phyloP scores from a whole-genome alignment of 2,888 invertebrate species.

The Elysia crispata region DNA sequence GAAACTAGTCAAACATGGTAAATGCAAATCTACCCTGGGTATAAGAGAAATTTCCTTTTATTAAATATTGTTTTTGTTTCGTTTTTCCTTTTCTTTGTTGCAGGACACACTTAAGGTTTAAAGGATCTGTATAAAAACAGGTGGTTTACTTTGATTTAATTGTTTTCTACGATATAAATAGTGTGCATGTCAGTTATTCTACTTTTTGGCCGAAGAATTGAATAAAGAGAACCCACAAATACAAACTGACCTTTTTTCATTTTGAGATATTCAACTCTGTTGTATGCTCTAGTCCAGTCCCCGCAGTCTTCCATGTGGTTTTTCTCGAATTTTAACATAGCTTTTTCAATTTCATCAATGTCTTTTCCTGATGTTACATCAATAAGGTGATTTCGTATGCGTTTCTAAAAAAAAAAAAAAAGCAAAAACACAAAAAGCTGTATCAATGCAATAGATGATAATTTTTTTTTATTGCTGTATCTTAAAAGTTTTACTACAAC shows the following conservation, averaged over 20 bases:
- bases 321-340: conserved; percentile 60
- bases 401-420: conserved; percentile 54
- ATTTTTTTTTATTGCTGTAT: no score
- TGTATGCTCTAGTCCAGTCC: conserved; percentile 62
- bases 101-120: no score
- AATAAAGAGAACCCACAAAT: background rate
- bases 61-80: no score
- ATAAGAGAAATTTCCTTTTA: no score
- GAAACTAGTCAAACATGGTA: background rate
- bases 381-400: conserved; percentile 62
- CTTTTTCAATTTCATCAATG: conserved; percentile 60
- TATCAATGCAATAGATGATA: background rate
- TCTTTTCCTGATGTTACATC: conserved; percentile 59
- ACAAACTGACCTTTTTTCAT: conserved; percentile 59
- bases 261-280: conserved; percentile 58
- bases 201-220: no score
- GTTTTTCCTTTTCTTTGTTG: no score
- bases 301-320: conserved; percentile 66
- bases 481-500: no score
- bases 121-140: no score
- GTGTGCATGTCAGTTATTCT: no score
- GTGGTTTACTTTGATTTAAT: no score
- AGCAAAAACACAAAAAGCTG: conserved; percentile 3
- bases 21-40: no score
- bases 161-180: no score